Conservation (phyloP, 1,140 invertebrate genomes). For the Apis dorsata region DNA sequence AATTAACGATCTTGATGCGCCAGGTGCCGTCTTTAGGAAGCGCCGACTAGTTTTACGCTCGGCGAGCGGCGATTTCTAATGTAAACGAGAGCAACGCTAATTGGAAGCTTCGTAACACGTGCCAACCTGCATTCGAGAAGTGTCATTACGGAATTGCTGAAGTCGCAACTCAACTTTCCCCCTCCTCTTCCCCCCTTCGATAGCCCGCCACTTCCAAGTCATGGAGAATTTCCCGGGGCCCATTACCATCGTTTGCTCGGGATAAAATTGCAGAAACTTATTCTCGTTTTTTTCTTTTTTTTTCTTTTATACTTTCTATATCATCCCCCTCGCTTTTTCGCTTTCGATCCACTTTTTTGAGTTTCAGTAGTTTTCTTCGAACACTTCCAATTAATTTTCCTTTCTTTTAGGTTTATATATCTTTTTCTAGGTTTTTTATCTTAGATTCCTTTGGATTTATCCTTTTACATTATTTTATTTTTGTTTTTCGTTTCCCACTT, state of each 20-base stretch:
- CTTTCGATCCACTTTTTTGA: no score
- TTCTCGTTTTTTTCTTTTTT: not conserved
- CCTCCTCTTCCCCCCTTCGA: not conserved
- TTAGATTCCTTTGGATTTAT: no score
- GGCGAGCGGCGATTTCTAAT: constrained; percentile 55
- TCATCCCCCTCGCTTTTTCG: not conserved
- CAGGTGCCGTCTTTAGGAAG: constrained; percentile 51
- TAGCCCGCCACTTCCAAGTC: constrained; percentile 32
- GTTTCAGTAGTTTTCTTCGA: not conserved
- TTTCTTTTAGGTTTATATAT: not conserved
- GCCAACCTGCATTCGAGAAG: constrained; percentile 43
- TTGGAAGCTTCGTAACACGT: constrained; percentile 57
- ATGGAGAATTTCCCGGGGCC: constrained; percentile 11
- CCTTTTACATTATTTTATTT: not conserved
- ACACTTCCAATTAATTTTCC: no score
- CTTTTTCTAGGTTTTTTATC: no score
- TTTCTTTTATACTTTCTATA: not conserved
- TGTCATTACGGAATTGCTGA: constrained; percentile 62
- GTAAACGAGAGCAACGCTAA: constrained; percentile 61
- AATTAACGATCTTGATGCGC: constrained; percentile 63
- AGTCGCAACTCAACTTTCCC: constrained; percentile 46
- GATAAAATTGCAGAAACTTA: constrained; percentile 52
- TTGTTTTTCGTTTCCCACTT: not conserved
- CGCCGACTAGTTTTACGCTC: constrained; percentile 61
- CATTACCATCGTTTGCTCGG: constrained; percentile 49